A percentile compares a stretch with the other conserved stretches of the same genome.
Evolutionary conservation across 2,113 vertebrate genomes (phyloP).

Genomic region (Ellobius talpinus): DNA sequence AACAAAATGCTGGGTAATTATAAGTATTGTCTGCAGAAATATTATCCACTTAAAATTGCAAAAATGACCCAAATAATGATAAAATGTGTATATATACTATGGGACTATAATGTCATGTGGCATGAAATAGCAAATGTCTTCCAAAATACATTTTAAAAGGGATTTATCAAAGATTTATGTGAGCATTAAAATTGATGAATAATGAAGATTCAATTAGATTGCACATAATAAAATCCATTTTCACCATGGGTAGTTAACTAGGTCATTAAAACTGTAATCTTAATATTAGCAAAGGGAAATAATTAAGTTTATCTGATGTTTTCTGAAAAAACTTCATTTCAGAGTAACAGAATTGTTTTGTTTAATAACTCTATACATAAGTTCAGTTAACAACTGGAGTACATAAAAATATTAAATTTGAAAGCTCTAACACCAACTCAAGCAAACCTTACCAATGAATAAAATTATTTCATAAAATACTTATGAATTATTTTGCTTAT

Average conservation of each 20-base stretch:
- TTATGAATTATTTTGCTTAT: not conserved
- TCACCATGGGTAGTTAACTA: slow-evolving; percentile 1
- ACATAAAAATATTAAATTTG: slow-evolving; percentile 7
- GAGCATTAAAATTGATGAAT: not conserved
- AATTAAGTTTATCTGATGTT: slow-evolving; percentile 49
- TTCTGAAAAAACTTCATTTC: slow-evolving; percentile 51
- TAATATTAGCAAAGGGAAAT: slow-evolving; percentile 35
- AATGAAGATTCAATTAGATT: slow-evolving; percentile 3
- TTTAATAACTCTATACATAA: not conserved
- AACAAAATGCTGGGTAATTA: not conserved
- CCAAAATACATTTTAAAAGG: not conserved
- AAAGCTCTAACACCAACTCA: not conserved
- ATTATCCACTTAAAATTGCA: not conserved
- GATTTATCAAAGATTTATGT: not conserved
- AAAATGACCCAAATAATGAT: not conserved
- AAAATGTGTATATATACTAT: not conserved
- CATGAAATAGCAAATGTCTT: not conserved
- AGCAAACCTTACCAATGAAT: not conserved
- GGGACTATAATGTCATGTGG: not conserved
- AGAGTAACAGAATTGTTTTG: not conserved
- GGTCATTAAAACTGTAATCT: slow-evolving; percentile 14
- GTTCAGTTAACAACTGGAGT: not conserved
- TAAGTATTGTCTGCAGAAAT: not conserved
- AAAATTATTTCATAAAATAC: not conserved
- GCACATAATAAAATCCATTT: slow-evolving; percentile 11